Conservation (phyloP, 1,140 invertebrate genomes). For the Drosophila grimshawi region DNA sequence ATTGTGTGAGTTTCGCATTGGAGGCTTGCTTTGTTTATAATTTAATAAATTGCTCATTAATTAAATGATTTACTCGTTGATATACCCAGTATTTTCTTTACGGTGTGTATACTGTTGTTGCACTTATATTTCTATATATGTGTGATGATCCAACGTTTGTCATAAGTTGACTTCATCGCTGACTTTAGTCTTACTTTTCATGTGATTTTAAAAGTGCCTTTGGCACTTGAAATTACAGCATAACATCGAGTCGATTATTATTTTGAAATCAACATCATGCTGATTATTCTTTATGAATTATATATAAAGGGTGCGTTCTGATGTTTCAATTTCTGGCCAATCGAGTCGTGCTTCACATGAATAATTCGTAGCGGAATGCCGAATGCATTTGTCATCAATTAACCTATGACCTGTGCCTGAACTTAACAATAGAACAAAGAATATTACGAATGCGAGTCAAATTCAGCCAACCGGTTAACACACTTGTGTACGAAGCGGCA, state of each 20-base stretch:
- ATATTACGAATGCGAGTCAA: slow-evolving; percentile 40
- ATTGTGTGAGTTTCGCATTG: slow-evolving; percentile 59
- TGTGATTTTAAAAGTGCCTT: background rate
- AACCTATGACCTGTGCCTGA: slow-evolving; percentile 64
- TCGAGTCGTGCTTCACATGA: slow-evolving; percentile 8
- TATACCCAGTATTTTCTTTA: slow-evolving; percentile 15
- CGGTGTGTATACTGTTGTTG: background rate
- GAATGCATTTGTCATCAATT: slow-evolving; percentile 73
- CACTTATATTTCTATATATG: no score
- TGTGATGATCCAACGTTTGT: no score
- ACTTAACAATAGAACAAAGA: slow-evolving; percentile 54
- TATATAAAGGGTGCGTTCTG: slow-evolving; percentile 29
- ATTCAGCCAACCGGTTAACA: slow-evolving; percentile 27
- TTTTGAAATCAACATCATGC: background rate
- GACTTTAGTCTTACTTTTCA: slow-evolving; percentile 1
- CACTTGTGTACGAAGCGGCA: slow-evolving; percentile 11
- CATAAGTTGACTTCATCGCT: no score
- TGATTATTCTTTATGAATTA: slow-evolving; percentile 20
- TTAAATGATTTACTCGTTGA: slow-evolving; percentile 60
- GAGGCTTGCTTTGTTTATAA: slow-evolving; percentile 69
- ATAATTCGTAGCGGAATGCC: slow-evolving; percentile 14
- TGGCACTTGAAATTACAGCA: background rate
- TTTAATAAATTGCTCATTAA: slow-evolving; percentile 81
- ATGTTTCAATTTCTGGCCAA: slow-evolving; percentile 64
- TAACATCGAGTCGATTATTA: background rate